Base-by-base conservation (phyloP, 2,888 invertebrate species). In the Nyleta sp. region DNA sequence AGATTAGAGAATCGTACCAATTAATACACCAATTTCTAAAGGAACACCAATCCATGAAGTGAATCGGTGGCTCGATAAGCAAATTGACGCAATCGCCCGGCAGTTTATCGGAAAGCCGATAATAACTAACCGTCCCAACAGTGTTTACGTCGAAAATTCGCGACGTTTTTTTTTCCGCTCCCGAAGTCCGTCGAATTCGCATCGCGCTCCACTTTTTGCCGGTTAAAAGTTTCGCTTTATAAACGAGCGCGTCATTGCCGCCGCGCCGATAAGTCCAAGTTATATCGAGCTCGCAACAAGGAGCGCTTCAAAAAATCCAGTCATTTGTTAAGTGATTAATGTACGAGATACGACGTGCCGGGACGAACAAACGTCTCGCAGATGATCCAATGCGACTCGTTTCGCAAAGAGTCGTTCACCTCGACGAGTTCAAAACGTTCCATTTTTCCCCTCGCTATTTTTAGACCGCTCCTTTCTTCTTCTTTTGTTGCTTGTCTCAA, bases 361-460 rank as follows among this genome's bases (percentile, higher is more conserved):
- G 44, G 67, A 53, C 4, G 31, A 55, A 46, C 55, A 46, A 65
- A 67, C 46, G 67, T 46, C 40, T 46, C 33, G 11, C n/a, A 67
- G 20, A 67, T 50, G 57, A 57, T 68, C 68, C 68, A 20, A 55
- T 44, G 57, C n/a, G 17, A 50, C 50, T 46, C 11, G 35, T 68
- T 68, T 68, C 40, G 48, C 48, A 67, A 42, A 44, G 57, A 68
- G 68, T 68, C 68, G 57, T 68, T 68, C 57, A 68, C 68, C 68
- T 68, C 68, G 57, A 7, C 24, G 44, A 33, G 31, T 44, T 31
- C 18, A 53, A 65, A 65, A 52, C n/a, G 64, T 64, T 42, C 28
- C 17, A 52, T 62, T 62, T 62, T 48, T 50, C 48, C 2, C 2
- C 5, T 40, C 8, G 38, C 52, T 42, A 52, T 64, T 64, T 52